Evolutionary conservation across 2,888 invertebrate species (phyloP).

Genomic region (Eurytoma californica): DNA sequence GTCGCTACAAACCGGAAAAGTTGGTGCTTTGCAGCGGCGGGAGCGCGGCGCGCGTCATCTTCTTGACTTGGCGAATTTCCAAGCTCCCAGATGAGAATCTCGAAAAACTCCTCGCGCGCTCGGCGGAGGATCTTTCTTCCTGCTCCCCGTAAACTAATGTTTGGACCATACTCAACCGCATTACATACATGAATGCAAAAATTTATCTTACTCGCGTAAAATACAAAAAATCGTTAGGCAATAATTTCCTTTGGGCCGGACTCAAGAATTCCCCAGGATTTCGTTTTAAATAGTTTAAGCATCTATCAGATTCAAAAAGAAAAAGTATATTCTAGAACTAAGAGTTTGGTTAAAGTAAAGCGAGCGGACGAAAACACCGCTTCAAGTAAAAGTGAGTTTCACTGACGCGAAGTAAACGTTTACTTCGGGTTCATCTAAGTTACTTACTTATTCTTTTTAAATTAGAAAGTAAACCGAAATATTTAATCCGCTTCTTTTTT

Average conservation of each 20-base stretch:
- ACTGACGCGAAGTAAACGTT: too few species aligned
- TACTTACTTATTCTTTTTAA: too few species aligned
- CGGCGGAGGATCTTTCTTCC: constrained; percentile 7
- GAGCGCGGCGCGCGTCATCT: not conserved
- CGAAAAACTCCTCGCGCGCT: constrained; percentile 18
- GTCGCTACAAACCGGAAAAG: constrained; percentile 55
- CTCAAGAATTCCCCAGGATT: not conserved
- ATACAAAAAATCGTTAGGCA: not conserved
- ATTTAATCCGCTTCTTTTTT: too few species aligned
- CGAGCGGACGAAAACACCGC: too few species aligned
- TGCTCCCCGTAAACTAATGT: constrained; percentile 30
- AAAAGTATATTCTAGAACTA: too few species aligned
- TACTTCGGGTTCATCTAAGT: too few species aligned
- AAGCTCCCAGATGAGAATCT: constrained; percentile 59
- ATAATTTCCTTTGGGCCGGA: not conserved
- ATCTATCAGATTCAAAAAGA: too few species aligned
- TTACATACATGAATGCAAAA: constrained; percentile 20
- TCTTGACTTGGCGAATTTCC: constrained; percentile 63
- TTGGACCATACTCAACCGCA: constrained; percentile 13
- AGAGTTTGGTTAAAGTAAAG: too few species aligned
- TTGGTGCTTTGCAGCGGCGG: constrained; percentile 25
- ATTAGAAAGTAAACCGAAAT: too few species aligned
- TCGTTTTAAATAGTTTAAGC: too few species aligned
- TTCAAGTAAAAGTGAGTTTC: too few species aligned
- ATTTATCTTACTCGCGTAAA: constrained; percentile 1